Evolutionary conservation across 2,113 vertebrate species (phyloP).

Genomic region (Odontesthes bonariensis): DNA sequence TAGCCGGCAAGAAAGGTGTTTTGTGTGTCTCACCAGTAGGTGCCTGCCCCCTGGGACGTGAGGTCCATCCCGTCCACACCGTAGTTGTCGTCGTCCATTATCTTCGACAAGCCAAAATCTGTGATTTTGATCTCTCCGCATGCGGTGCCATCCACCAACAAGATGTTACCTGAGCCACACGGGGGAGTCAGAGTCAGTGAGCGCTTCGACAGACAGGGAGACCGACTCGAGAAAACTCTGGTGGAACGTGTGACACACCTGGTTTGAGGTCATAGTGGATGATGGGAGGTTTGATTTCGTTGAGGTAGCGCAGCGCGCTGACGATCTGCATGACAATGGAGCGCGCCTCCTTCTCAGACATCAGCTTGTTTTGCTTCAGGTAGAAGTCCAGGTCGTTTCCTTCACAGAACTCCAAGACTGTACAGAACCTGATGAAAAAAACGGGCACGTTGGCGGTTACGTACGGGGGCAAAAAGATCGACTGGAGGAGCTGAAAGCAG

Average conservation of each 20-base stretch:
- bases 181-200: not conserved
- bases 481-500: not conserved
- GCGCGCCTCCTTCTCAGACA: constrained; percentile 98
- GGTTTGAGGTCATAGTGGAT: constrained; percentile 99
- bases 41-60: constrained; percentile 97
- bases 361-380: constrained; percentile 99
- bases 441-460: not conserved
- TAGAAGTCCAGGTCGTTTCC: constrained; percentile 99
- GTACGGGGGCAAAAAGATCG: not conserved
- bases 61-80: constrained; percentile 99
- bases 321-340: constrained; percentile 99
- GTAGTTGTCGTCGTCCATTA: constrained; percentile 99
- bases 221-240: not conserved
- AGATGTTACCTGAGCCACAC: constrained; percentile 91
- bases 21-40: constrained; percentile 90
- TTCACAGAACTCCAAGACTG: constrained; percentile 99
- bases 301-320: constrained; percentile 99
- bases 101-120: constrained; percentile 98
- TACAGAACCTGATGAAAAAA: constrained; percentile 90
- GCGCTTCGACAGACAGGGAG: rapidly evolving
- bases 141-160: constrained; percentile 97
- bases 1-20: no score
- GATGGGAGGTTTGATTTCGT: constrained; percentile 99
- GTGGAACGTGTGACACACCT: constrained; percentile 78
- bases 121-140: constrained; percentile 99